phyloP scores from a whole-genome alignment of 2,113 vertebrate genomes.

The Dicentrarchus labrax region DNA sequence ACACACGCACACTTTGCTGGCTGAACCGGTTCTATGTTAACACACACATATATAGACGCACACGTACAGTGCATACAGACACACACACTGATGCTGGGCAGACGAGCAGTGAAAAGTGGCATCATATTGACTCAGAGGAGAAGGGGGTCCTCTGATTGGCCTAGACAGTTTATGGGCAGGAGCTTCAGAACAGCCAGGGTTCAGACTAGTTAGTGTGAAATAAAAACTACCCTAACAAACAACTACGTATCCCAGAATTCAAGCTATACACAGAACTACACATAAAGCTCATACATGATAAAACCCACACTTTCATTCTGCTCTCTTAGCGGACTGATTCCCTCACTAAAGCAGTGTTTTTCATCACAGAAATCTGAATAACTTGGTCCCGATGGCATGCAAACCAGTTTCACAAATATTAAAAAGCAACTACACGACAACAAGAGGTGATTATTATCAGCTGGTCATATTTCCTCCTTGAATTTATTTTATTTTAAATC shows the following conservation, averaged over 20 bases:
- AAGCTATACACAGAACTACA: constrained; percentile 54
- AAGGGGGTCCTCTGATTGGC: constrained; percentile 48
- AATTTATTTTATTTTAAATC: background rate
- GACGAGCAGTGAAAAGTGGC: constrained; percentile 29
- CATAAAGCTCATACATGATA: constrained; percentile 31
- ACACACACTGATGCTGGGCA: constrained; percentile 45
- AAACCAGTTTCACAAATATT: constrained; percentile 55
- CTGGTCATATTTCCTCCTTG: constrained; percentile 1
- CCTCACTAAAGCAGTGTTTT: background rate
- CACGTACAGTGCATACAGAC: constrained; percentile 38
- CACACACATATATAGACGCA: constrained; percentile 21
- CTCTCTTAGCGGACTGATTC: background rate
- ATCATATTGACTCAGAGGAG: constrained; percentile 35
- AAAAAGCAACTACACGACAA: constrained; percentile 38
- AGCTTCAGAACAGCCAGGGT: constrained; percentile 27
- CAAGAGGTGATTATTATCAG: constrained; percentile 24
- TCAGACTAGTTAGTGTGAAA: constrained; percentile 25
- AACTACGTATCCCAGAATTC: constrained; percentile 53
- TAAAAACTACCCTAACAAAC: constrained; percentile 22
- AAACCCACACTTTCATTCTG: constrained; percentile 20
- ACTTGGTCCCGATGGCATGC: constrained; percentile 35
- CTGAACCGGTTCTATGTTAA: constrained; percentile 52
- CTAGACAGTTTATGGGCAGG: constrained; percentile 40
- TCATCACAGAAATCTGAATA: constrained; percentile 11
- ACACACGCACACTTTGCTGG: constrained; percentile 69